Base-by-base conservation (phyloP, 1,140 invertebrate species). In the Macrobrachium nipponense region DNA sequence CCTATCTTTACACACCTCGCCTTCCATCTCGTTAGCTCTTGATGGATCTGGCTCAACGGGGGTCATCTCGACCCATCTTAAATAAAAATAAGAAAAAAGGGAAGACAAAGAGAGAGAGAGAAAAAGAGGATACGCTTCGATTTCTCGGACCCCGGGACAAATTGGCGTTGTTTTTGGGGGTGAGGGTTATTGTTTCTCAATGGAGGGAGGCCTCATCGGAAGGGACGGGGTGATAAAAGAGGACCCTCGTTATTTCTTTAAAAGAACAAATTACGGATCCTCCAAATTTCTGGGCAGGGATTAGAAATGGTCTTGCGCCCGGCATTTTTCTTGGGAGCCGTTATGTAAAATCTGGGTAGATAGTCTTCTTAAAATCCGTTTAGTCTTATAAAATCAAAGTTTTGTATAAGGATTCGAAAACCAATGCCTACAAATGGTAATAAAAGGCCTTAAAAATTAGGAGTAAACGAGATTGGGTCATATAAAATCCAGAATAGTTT, bases 21-120 rank as follows among this genome's bases (percentile, higher is more conserved):
- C 82, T 79, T 79, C 82, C 76, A 85, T 76, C 82, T 85, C 76
- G 82, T 85, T 85, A 85, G 70, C 75, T 60, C 62, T 44, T 79
- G 82, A 79, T 85, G 82, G 76, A 79, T 79, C 82, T 85, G 11
- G n/a, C 80, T 51, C 80, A 15, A 59, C 79, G 44, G 79, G 78
- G 78, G 61, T 62, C 36, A 23, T 68, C 10, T 80, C 58, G 15
- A 79, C 60, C 59, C 20, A 14, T 61, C 59, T 43, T 27, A 79
- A 61, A 78, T 20, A 27, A 61, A 78, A 68, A 68, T 5, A 68
- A 14, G 27, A 68, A 68, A 78, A 68, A 68, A n/a, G 20, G 27
- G 27, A 68, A 68, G 27, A 68, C n/a, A 68, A 68, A 68, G 23
- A 66, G 23, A 23, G 66, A 27, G 27, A 68, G 27, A 27, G 18